Evolutionary conservation across 2,888 invertebrate species (phyloP), one percentile per base, ranked within the genome.

Genomic region (Lasioglossum zephyrum): DNA sequence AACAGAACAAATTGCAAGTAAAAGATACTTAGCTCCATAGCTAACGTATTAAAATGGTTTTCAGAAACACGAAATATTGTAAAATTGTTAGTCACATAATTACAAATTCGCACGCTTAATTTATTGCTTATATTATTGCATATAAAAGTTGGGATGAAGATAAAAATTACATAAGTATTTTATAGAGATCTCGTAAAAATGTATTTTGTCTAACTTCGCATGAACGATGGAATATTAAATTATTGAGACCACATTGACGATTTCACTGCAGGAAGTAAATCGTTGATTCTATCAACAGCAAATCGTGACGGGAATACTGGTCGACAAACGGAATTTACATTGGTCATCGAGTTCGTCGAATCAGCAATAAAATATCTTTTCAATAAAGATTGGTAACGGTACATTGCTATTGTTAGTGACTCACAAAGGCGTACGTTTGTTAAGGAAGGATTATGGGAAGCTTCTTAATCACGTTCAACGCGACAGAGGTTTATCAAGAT

Each of bases 251-350:
- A 63, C 60, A 74, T 26, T 41, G 86, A 74, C n/a, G 36, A 82
- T 77, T 86, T 77, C 47, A 66, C 53, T 75, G 57, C 81, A 75
- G 74, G 85, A 85, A 80, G 70, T 74, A 79, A 76, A 72, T 77
- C 47, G 80, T 36, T 22, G 85, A 69, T 84, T 80, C 75, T 70
- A 74, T 73, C 73, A 76, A 85, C 74, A 44, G 73, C 18, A 4
- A 11, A 53, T 36, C 75, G 73, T 60, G 78, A 75, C 57, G 41
- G 69, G 91, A 91, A 92, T 92, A 87, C 81, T 81, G 89, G 87
- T 84, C 79, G 81, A 74, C 80, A 73, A 41, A 49, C 69, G 83
- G 73, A 73, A 82, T 80, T 83, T 80, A 79, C 86, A 63, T 76
- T 75, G 79, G 63, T 18, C 73, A 31, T 36, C 36, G 49, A 31